Evolutionary conservation across 2,888 invertebrate genomes (phyloP).

Genomic region (Eretmocerus hayati): DNA sequence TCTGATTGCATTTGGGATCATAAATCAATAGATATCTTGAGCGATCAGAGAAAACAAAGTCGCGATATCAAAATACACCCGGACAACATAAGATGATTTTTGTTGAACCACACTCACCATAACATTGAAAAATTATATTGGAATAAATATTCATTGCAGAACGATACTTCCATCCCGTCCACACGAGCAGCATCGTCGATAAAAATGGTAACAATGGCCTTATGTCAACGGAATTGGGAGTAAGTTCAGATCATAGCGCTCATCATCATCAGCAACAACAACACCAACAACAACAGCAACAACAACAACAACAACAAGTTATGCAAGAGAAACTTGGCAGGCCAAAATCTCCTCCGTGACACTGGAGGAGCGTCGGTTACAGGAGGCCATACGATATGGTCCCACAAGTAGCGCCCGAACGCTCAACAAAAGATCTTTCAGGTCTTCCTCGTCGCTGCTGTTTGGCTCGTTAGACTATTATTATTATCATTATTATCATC

Average conservation of each 20-base stretch:
- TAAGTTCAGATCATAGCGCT: slow-evolving; percentile 35
- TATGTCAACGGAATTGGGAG: slow-evolving; percentile 39
- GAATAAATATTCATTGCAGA: too few species aligned
- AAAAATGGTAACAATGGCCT: slow-evolving; percentile 42
- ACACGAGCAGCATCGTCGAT: slow-evolving; percentile 51
- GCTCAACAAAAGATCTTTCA: slow-evolving; percentile 14
- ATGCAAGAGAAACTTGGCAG: slow-evolving; percentile 44
- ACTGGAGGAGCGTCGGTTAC: slow-evolving; percentile 30
- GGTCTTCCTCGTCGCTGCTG: slow-evolving; percentile 16
- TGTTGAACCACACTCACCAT: too few species aligned
- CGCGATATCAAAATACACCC: too few species aligned
- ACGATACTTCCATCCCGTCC: slow-evolving; percentile 54
- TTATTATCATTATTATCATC: too few species aligned
- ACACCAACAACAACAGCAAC: slow-evolving; percentile 28
- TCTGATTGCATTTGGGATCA: too few species aligned
- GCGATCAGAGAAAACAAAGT: too few species aligned
- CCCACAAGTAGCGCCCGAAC: slow-evolving; percentile 3
- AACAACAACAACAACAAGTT: slow-evolving; percentile 33
- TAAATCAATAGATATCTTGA: too few species aligned
- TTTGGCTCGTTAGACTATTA: slow-evolving; percentile 15
- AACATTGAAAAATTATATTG: too few species aligned
- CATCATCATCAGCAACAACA: slow-evolving; percentile 43
- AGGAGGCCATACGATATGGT: slow-evolving; percentile 9
- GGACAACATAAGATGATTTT: too few species aligned
- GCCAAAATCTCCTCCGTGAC: slow-evolving; percentile 46